These are phyloP conservation scores for Erebia ligea DNA, from an alignment of 2,888 invertebrate genomes.

Conservation along the genomic window DNA sequence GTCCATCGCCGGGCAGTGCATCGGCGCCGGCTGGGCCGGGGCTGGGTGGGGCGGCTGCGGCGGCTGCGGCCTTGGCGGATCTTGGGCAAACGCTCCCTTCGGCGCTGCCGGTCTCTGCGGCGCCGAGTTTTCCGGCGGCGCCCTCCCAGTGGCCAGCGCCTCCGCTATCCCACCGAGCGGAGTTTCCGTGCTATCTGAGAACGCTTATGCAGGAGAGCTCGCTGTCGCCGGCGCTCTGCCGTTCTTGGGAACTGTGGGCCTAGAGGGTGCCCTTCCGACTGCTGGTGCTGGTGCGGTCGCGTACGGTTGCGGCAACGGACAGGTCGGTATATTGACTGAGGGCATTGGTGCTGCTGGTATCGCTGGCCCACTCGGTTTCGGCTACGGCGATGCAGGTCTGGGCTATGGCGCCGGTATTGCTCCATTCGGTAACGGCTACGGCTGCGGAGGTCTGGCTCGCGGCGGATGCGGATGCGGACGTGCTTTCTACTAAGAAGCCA, in stretches of 20 bases:
- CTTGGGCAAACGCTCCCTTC: conserved; percentile 12
- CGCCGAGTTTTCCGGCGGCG: conserved; percentile 38
- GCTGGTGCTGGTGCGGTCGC: conserved; percentile 43
- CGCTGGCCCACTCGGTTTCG: conserved; percentile 35
- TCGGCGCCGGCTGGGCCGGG: conserved; percentile 21
- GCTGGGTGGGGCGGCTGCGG: not conserved
- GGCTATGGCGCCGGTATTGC: conserved; percentile 37
- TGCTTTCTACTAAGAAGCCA: conserved; percentile 32
- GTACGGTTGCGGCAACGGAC: conserved; percentile 45
- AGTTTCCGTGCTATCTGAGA: conserved; percentile 49
- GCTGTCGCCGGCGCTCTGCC: conserved; percentile 45
- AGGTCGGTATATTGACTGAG: conserved; percentile 40
- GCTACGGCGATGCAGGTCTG: conserved; percentile 36
- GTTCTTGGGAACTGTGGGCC: conserved; percentile 31
- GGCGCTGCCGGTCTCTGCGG: conserved; percentile 11
- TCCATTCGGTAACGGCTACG: conserved; percentile 39
- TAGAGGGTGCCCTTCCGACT: conserved; percentile 44
- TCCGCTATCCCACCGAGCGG: conserved; percentile 47
- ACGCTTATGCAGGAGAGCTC: conserved; percentile 49
- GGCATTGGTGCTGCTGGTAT: conserved; percentile 31
- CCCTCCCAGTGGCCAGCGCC: conserved; percentile 47
- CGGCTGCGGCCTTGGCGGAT: not conserved
- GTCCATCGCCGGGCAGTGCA: conserved; percentile 34
- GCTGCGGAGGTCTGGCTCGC: conserved; percentile 32
- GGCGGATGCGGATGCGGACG: conserved; percentile 47